Conservation (phyloP, 2,797 vertebrate genomes). For the Oryzias dopingdopingensis region DNA sequence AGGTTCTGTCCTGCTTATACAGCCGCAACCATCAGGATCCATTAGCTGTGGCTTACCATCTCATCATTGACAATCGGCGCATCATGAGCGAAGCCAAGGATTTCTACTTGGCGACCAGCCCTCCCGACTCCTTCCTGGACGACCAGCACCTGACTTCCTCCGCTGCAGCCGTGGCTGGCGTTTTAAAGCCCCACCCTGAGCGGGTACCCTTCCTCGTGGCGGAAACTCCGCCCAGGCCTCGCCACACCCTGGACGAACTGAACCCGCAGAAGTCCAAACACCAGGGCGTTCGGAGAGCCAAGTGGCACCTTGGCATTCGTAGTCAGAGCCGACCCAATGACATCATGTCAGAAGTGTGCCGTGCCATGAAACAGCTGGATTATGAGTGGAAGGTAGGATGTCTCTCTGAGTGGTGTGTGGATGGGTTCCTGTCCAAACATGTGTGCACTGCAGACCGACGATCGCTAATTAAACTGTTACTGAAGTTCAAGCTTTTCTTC, state of each 20-base stretch:
- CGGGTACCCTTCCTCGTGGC: slow-evolving; percentile 90
- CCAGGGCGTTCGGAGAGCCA: slow-evolving; percentile 93
- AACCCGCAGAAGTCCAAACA: slow-evolving; percentile 99
- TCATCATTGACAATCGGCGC: slow-evolving; percentile 98
- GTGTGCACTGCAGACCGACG: too few species aligned
- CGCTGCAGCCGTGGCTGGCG: slow-evolving; percentile 33
- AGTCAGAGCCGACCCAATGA: slow-evolving; percentile 97
- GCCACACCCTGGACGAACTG: slow-evolving; percentile 94
- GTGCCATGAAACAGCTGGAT: slow-evolving; percentile 96
- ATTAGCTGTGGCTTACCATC: slow-evolving; percentile 93
- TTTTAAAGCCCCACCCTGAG: slow-evolving; percentile 89
- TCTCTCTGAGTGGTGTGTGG: too few species aligned
- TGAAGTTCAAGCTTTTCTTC: too few species aligned
- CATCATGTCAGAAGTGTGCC: slow-evolving; percentile 97
- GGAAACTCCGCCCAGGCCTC: slow-evolving; percentile 85
- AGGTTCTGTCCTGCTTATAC: slow-evolving; percentile 93
- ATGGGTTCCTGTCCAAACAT: too few species aligned
- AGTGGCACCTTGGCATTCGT: slow-evolving; percentile 97
- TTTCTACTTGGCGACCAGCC: slow-evolving; percentile 96
- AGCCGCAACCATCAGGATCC: slow-evolving; percentile 96
- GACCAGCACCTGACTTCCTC: slow-evolving; percentile 83
- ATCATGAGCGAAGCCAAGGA: slow-evolving; percentile 99
- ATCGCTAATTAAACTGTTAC: too few species aligned
- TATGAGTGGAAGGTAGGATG: slow-evolving; percentile 97
- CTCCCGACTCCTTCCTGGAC: slow-evolving; percentile 93